Conservation (phyloP, 2,113 vertebrate species). For the Oreochromis tanganicae region DNA sequence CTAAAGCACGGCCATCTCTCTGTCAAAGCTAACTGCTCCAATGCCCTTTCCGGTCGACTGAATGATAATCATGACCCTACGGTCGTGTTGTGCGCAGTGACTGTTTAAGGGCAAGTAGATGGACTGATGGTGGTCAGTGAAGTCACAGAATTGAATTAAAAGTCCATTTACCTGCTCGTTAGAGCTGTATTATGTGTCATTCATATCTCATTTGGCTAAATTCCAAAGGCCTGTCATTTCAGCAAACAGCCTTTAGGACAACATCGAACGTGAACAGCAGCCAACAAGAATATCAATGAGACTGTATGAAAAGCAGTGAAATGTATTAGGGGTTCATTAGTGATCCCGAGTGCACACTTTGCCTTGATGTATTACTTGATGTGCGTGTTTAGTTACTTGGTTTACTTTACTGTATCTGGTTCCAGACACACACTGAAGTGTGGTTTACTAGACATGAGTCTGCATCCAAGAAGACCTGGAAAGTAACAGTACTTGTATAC, state of each 20-base stretch:
- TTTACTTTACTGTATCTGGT: not conserved
- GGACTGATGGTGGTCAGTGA: not conserved
- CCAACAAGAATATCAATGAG: not conserved
- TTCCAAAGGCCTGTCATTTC: not conserved
- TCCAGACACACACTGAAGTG: not conserved
- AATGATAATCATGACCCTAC: constrained; percentile 3
- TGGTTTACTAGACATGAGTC: not conserved
- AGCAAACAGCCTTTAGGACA: not conserved
- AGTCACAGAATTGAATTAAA: not conserved
- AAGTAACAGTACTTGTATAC: not conserved
- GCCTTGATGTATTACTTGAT: not conserved
- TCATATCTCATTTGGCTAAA: not conserved
- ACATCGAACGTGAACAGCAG: not conserved
- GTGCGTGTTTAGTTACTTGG: not conserved
- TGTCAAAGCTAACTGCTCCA: not conserved
- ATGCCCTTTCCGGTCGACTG: not conserved
- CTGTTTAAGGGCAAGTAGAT: not conserved
- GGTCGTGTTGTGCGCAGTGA: not conserved
- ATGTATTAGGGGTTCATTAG: not conserved
- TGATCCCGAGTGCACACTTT: not conserved
- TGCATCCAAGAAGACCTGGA: not conserved
- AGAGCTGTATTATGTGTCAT: not conserved
- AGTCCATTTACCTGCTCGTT: not conserved
- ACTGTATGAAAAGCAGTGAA: not conserved
- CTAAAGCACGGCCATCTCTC: not conserved